phyloP scores from a whole-genome alignment of 2,888 invertebrate genomes.

The Schizotus pectinicornis region DNA sequence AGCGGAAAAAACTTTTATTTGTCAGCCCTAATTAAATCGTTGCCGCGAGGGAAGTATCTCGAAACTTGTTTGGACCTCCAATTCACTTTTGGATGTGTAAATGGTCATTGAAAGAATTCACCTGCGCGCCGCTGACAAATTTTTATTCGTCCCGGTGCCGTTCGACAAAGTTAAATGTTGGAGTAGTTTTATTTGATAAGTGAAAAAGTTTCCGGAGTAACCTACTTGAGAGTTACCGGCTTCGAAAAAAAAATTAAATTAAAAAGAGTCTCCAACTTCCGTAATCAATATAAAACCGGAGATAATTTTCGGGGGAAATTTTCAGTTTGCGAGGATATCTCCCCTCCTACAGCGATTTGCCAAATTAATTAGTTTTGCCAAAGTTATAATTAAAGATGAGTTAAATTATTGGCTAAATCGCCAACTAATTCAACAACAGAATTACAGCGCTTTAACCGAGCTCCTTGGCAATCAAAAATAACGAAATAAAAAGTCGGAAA shows the following conservation, averaged over 20 bases:
- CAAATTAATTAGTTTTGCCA: slow-evolving; percentile 4
- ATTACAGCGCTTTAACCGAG: no score
- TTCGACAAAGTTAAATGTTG: slow-evolving; percentile 31
- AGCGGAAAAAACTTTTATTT: slow-evolving; percentile 13
- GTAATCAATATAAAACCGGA: slow-evolving; percentile 23
- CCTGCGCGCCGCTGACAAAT: slow-evolving; percentile 20
- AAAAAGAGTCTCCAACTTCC: slow-evolving; percentile 23
- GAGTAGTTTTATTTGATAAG: slow-evolving; percentile 41
- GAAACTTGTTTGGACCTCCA: slow-evolving; percentile 12
- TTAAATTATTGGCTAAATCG: no score
- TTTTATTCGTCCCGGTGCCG: slow-evolving; percentile 28
- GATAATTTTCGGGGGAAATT: slow-evolving; percentile 3
- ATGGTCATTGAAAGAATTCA: slow-evolving; percentile 10
- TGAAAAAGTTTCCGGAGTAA: slow-evolving; percentile 38
- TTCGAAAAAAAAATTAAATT: slow-evolving; percentile 21
- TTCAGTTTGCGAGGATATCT: not conserved
- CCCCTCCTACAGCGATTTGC: not conserved
- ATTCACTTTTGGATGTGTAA: slow-evolving; percentile 9
- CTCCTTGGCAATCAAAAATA: no score
- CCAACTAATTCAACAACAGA: no score
- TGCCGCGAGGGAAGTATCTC: slow-evolving; percentile 6
- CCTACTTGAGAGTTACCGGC: slow-evolving; percentile 19
- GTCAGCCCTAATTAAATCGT: slow-evolving; percentile 18
- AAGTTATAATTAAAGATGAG: slow-evolving; percentile 4
- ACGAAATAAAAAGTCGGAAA: no score